Percentiles rank a stretch among this genome's conserved stretches.
phyloP scores from a whole-genome alignment of 2,797 vertebrate genomes.

The Anisognathus igniventris region DNA sequence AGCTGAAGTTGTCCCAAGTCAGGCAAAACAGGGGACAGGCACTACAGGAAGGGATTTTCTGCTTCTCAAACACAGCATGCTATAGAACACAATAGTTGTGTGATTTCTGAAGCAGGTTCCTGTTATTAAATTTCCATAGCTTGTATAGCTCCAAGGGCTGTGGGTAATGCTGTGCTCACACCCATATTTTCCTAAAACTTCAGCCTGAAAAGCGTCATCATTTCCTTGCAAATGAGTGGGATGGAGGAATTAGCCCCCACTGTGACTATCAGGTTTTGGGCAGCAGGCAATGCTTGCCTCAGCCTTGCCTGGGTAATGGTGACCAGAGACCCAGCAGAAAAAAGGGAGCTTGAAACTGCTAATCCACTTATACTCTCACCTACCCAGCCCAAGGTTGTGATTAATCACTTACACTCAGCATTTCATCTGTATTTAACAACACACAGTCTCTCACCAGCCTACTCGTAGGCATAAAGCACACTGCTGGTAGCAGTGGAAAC shows the following conservation, averaged over 20 bases:
- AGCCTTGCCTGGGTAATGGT: background rate
- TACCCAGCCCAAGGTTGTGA: background rate
- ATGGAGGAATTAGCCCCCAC: background rate
- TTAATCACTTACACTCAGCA: background rate
- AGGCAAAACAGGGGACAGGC: background rate
- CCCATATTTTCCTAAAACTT: slow-evolving; percentile 2
- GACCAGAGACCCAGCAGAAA: background rate
- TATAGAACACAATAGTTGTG: background rate
- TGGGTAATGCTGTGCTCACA: background rate
- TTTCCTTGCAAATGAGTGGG: slow-evolving; percentile 5
- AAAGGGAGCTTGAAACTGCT: background rate
- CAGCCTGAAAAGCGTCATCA: background rate
- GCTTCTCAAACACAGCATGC: background rate
- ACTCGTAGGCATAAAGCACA: background rate
- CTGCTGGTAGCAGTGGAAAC: background rate
- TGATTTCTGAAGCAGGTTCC: background rate
- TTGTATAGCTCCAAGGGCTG: background rate
- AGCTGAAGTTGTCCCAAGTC: background rate
- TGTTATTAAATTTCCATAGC: background rate
- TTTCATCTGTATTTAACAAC: background rate
- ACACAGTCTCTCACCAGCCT: background rate
- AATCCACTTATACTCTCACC: background rate
- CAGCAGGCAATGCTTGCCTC: slow-evolving; percentile 1
- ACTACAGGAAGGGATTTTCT: background rate
- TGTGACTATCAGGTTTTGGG: slow-evolving; percentile 37